Percentiles rank a stretch among this genome's conserved stretches.
Conservation (phyloP, 2,888 invertebrate species). For the Anagyrus pseudococci region DNA sequence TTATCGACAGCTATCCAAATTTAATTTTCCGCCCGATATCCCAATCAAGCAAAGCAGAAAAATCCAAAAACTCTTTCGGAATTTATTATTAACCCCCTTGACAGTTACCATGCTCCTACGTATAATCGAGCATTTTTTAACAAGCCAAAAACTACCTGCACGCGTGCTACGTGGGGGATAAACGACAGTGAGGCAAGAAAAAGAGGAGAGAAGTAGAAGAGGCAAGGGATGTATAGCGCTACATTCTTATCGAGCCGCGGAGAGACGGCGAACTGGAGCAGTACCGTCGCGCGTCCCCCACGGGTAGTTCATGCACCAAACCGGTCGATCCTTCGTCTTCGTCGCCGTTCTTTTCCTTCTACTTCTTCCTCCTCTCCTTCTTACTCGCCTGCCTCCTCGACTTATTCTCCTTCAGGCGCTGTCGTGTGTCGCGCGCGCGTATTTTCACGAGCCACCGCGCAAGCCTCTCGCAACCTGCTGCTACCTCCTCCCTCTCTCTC, state of each 20-base stretch:
- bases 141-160: too few species aligned
- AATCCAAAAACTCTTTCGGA: too few species aligned
- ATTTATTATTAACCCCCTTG: too few species aligned
- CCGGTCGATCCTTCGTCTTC: conserved; percentile 11
- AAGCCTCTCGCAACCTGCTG: conserved; percentile 14
- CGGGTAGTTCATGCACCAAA: conserved; percentile 10
- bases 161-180: neutral
- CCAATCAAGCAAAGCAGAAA: too few species aligned
- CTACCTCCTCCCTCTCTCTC: neutral
- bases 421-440: conserved; percentile 4
- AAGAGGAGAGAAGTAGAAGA: neutral
- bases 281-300: too few species aligned
- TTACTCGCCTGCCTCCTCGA: neutral
- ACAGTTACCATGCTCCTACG: too few species aligned
- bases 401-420: neutral
- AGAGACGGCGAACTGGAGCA: conserved; percentile 26
- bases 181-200: neutral
- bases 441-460: conserved; percentile 1
- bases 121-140: too few species aligned
- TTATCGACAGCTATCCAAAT: too few species aligned
- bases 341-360: neutral
- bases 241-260: conserved; percentile 25
- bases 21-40: too few species aligned
- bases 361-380: neutral
- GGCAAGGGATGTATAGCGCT: neutral